Conservation (phyloP, 2,113 vertebrate genomes). For the Campylorhamphus procurvoides region DNA sequence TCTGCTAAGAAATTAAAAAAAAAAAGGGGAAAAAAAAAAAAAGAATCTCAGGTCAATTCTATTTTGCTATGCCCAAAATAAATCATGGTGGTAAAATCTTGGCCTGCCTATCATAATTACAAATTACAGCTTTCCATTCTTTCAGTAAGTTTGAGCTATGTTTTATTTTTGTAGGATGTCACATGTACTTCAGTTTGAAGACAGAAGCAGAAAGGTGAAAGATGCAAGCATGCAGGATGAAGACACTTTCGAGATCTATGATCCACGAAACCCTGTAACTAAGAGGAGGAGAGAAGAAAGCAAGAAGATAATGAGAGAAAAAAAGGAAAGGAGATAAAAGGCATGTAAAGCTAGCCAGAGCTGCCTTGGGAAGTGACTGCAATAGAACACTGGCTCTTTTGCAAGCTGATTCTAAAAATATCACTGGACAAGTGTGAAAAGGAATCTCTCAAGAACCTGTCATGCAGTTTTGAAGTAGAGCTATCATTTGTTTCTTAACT, state of each 20-base stretch:
- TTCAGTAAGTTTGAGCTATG: background rate
- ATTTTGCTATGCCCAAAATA: background rate
- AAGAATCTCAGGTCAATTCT: rapidly evolving
- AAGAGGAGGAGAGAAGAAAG: constrained; percentile 95
- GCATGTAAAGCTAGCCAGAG: constrained; percentile 17
- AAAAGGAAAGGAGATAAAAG: constrained; percentile 87
- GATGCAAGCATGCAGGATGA: constrained; percentile 95
- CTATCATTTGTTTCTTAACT: constrained; percentile 61
- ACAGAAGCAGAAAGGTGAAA: constrained; percentile 95
- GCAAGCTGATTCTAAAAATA: constrained; percentile 48
- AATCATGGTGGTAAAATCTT: background rate
- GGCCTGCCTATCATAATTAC: background rate
- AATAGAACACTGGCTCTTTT: background rate
- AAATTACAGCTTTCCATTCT: background rate
- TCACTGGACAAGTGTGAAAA: constrained; percentile 52
- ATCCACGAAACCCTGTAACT: constrained; percentile 96
- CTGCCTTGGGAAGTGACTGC: constrained; percentile 45
- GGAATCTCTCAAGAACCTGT: constrained; percentile 61
- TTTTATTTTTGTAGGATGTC: constrained; percentile 85
- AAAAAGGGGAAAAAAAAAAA: background rate
- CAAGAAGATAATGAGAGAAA: constrained; percentile 96
- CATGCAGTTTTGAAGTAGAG: constrained; percentile 61
- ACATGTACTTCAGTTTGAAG: constrained; percentile 96
- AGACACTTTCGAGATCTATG: constrained; percentile 97
- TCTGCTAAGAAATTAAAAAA: background rate